Evolutionary conservation across 2,113 vertebrate species (phyloP).

Genomic region (Perca schrenkii): DNA sequence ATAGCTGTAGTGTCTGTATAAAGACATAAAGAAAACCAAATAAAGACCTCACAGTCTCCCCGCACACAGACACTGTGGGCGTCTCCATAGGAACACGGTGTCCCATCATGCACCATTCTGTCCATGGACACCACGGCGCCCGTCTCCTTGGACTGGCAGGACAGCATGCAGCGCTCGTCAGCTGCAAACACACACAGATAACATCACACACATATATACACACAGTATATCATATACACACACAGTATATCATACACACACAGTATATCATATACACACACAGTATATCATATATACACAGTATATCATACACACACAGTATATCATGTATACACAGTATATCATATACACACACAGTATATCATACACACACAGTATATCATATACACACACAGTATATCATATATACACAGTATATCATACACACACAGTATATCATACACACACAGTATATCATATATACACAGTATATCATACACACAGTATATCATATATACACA

Average conservation of each 20-base stretch:
- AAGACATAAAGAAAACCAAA: conserved; percentile 10
- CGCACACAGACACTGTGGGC: conserved; percentile 93
- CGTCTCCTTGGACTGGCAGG: conserved; percentile 91
- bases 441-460: too few relatives aligned
- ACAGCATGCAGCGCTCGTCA: conserved; percentile 92
- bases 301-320: too few relatives aligned
- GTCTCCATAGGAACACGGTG: conserved; percentile 94
- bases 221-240: background rate
- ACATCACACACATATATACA: background rate
- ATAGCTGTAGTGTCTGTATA: too few relatives aligned
- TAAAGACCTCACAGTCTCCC: conserved; percentile 94
- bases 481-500: too few relatives aligned
- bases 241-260: background rate
- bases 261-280: background rate
- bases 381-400: too few relatives aligned
- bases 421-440: too few relatives aligned
- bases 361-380: too few relatives aligned
- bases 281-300: background rate
- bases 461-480: too few relatives aligned
- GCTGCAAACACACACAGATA: conserved; percentile 76
- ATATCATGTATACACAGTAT: too few relatives aligned
- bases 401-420: too few relatives aligned
- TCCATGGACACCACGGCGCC: conserved; percentile 92
- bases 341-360: too few relatives aligned
- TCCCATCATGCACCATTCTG: conserved; percentile 94